phyloP scores from a whole-genome alignment of 2,888 invertebrate species.

The Syrista parreyssii region DNA sequence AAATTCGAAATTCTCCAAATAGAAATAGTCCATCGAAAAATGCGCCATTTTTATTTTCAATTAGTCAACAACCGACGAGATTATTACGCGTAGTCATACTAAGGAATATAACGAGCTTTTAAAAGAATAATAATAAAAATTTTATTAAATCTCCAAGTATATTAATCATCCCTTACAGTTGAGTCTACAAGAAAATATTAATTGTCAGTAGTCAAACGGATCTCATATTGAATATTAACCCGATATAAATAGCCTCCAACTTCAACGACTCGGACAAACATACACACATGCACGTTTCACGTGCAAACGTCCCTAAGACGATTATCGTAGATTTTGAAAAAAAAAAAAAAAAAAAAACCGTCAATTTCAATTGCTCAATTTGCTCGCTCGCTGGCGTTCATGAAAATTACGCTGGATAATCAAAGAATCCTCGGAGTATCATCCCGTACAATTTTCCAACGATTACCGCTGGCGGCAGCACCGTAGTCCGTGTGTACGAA shows the following conservation, averaged over 20 bases:
- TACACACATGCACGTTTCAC: not conserved
- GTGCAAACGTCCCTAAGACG: not conserved
- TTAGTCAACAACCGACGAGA: not conserved
- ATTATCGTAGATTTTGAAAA: not conserved
- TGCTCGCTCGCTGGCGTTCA: too few species aligned
- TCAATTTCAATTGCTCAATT: too few species aligned
- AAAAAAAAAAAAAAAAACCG: too few species aligned
- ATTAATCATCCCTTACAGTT: not conserved
- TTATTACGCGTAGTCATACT: not conserved
- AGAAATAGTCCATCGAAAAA: not conserved
- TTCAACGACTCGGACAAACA: too few species aligned
- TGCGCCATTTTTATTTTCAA: not conserved
- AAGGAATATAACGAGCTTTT: not conserved
- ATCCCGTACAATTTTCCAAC: not conserved
- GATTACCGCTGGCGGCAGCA: not conserved
- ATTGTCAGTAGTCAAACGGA: too few species aligned
- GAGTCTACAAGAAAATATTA: not conserved
- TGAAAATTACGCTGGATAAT: not conserved
- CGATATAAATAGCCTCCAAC: too few species aligned
- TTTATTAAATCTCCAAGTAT: not conserved
- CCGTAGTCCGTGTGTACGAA: not conserved
- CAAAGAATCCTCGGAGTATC: not conserved
- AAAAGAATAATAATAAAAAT: not conserved
- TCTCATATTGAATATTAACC: too few species aligned
- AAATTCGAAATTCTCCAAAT: not conserved